Evolutionary conservation across 2,113 vertebrate genomes (phyloP), one percentile per base, ranked within the genome.

Genomic region (Paradisaea rubra): DNA sequence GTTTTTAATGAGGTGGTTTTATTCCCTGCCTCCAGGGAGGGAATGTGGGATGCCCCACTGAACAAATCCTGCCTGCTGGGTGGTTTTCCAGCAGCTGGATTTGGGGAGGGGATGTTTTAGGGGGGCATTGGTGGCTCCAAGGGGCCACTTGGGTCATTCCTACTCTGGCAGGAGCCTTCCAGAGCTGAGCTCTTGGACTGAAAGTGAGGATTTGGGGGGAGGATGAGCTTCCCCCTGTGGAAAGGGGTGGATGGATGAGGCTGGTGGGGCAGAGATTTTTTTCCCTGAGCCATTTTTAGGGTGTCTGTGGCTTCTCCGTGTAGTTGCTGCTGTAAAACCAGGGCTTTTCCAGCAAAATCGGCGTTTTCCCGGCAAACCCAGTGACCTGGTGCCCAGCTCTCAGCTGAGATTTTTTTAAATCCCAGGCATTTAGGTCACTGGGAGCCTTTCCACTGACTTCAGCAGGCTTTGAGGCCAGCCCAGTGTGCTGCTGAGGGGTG

Each of bases 11-110:
- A 93, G 95, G 15, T 12, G 6, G 5, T 69, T 22, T 94, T 82
- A 76, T 95, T 91, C 89, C 81, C 45, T 76, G 73, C 91, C 84
- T 91, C 24, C 5, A 13, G 80, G 73, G 73, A 54, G 87, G 7
- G 17, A 68, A 20, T 13, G 91, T 92, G 94, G 94, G 93, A 87
- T 94, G 84, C 78, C 84, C 93, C 81, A 24, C 39, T n/a, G 81
- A 94, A 25, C 66, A 80, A 81, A 82, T 69, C 86, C 91, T 1
- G 0, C 1, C 30, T 21, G 68, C 60, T 30, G 30, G 41, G 91
- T 47, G 73, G 6, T 23, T 60, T 64, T 35, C 24, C n/a, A 39
- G 2, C 3, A 11, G 47, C 49, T 82, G 63, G 10, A 16, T 85
- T 69, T 76, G 10, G 42, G 49, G 66, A 81, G 25, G 44, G 13